A percentile compares a stretch with the other conserved stretches of the same genome.
Evolutionary conservation across 2,113 vertebrate species (phyloP).

Genomic region (Ginglymostoma cirratum): DNA sequence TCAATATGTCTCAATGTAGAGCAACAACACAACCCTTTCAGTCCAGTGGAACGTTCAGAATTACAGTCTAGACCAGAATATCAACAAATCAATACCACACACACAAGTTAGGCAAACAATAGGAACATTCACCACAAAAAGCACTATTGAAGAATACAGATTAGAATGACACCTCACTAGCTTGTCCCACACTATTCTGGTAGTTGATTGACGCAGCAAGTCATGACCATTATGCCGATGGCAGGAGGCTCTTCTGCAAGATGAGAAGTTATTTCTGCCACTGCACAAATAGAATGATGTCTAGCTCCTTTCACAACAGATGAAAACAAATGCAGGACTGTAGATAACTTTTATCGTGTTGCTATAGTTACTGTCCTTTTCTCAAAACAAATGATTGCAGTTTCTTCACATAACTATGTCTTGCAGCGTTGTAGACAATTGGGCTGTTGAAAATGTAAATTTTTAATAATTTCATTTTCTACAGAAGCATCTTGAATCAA

Average conservation of each 20-base stretch:
- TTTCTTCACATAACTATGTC: too few relatives aligned
- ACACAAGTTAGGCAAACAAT: background rate
- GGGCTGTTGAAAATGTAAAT: background rate
- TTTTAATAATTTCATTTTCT: background rate
- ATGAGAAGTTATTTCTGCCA: conserved; percentile 6
- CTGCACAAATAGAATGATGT: conserved; percentile 30
- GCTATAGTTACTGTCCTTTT: conserved; percentile 22
- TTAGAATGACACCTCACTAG: background rate
- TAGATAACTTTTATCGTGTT: conserved; percentile 20
- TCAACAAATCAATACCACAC: background rate
- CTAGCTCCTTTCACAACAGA: conserved; percentile 17
- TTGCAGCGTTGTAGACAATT: background rate
- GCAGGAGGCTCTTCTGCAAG: conserved; percentile 2
- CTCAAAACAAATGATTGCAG: background rate
- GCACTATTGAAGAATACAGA: background rate
- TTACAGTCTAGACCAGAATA: background rate
- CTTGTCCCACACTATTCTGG: background rate
- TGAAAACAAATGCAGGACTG: conserved; percentile 30
- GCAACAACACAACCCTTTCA: background rate
- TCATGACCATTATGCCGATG: conserved; percentile 15
- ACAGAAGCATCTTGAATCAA: background rate
- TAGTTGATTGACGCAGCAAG: conserved; percentile 1
- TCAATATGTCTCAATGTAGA: background rate
- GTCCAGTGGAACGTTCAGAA: background rate
- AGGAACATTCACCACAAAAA: too few relatives aligned